Base-by-base conservation (phyloP, 2,888 invertebrate genomes). In the Ophraella communa region DNA sequence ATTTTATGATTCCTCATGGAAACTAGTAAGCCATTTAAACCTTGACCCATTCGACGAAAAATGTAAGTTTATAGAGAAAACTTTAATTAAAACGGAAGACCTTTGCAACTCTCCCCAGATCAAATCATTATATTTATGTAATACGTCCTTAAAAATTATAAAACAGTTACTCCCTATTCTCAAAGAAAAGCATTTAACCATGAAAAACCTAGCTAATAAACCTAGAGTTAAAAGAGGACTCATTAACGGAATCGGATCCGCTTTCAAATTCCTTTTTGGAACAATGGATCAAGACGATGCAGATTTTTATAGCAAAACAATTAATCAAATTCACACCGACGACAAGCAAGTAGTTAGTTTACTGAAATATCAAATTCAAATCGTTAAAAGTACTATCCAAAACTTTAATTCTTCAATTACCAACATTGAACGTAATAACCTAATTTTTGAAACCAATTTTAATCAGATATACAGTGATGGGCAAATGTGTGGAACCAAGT, bases 231-330 rank as follows among this genome's bases (percentile, higher is more conserved):
- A 45, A 44, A 4, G 61, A 30, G 63, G 51, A 60, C 18, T 64
- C 20, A 42, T 69, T 18, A 62, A 65, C 23, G 56, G 52, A 24
- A 49, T 65, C 11, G 67, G 67, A 4, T 54, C 64, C 21, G 45
- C 51, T 11, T 62, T 68, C 18, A 68, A 66, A 63, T 49, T 53
- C 17, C 24, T 70, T 14, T 65, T 68, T 33, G 70, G 68, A 18
- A 68, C 68, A 5, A 44, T 70, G 53, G 68, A 68, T 57, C 33
- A 63, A 63, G 49, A 68, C 23, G 68, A 71, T 52, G 71, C 64
- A 21, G 42, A 62, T 30, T 68, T 54, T 62, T 68, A 69, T 53
- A 64, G 58, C 24, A 30, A 66, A 4, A 60, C 57, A 11, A 65
- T 68, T 18, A 64, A 68, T 56, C 63, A 65, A 7, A 30, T 65